Conservation (phyloP, 2,888 invertebrate species). For the Dasypolia templi region DNA sequence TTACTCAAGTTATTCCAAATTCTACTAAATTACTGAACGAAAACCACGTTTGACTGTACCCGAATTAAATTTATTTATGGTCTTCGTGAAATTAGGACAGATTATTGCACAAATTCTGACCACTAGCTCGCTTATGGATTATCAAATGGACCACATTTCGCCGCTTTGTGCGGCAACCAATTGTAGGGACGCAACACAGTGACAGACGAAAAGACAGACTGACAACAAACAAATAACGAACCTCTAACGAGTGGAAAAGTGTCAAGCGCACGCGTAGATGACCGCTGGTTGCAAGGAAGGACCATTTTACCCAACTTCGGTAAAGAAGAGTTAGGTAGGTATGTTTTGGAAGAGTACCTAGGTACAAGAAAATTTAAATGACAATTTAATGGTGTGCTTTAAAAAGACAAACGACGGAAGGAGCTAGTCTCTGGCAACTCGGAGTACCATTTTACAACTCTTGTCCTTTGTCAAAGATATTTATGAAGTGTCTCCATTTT, state of each 20-base stretch:
- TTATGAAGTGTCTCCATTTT: not conserved
- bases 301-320: slow-evolving; percentile 30
- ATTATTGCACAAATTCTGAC: not conserved
- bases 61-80: not conserved
- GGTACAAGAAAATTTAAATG: no score
- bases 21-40: not conserved
- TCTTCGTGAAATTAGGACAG: not conserved
- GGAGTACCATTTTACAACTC: not conserved
- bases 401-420: not conserved
- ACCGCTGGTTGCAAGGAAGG: slow-evolving; percentile 37
- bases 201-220: slow-evolving; percentile 78
- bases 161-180: slow-evolving; percentile 80
- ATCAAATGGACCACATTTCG: slow-evolving; percentile 62
- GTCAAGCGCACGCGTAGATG: slow-evolving; percentile 75
- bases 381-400: not conserved
- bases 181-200: slow-evolving; percentile 73
- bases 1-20: not conserved
- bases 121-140: slow-evolving; percentile 17
- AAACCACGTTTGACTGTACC: not conserved
- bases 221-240: slow-evolving; percentile 89
- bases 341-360: not conserved
- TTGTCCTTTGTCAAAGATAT: not conserved
- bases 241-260: slow-evolving; percentile 87
- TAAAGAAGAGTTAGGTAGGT: not conserved
- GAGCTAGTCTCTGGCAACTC: not conserved